Evolutionary conservation across 1,140 invertebrate genomes (phyloP).

Genomic region (Calliphora vicina): DNA sequence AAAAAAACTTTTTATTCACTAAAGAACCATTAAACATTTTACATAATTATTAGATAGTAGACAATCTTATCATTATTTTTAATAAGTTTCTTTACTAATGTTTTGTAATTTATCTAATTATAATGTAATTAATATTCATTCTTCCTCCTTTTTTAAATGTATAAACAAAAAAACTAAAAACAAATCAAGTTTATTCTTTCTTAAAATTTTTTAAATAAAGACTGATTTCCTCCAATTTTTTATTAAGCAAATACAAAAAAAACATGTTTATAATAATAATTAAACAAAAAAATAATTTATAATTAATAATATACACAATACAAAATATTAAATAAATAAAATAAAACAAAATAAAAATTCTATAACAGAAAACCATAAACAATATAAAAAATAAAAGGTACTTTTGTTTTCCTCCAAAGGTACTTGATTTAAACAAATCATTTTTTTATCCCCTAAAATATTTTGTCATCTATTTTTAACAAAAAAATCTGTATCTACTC

Average conservation of each 20-base stretch:
- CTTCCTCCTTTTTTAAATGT: background rate
- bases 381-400: background rate
- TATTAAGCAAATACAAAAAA: background rate
- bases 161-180: background rate
- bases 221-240: slow-evolving; percentile 32
- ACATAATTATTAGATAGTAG: background rate
- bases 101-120: background rate
- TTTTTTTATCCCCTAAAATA: no score
- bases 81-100: background rate
- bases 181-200: background rate
- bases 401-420: no score
- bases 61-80: background rate
- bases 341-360: background rate
- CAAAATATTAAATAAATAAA: background rate
- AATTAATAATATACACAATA: slow-evolving; percentile 20
- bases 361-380: background rate
- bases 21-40: no score
- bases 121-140: background rate
- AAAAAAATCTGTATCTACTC: no score
- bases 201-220: slow-evolving; percentile 3
- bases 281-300: background rate
- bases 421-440: no score
- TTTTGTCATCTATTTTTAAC: no score
- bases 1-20: no score
- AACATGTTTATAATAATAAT: background rate